These are phyloP conservation scores for Atlantisia rogersi DNA, from an alignment of 2,113 vertebrate genomes.

Conservation along the genomic window DNA sequence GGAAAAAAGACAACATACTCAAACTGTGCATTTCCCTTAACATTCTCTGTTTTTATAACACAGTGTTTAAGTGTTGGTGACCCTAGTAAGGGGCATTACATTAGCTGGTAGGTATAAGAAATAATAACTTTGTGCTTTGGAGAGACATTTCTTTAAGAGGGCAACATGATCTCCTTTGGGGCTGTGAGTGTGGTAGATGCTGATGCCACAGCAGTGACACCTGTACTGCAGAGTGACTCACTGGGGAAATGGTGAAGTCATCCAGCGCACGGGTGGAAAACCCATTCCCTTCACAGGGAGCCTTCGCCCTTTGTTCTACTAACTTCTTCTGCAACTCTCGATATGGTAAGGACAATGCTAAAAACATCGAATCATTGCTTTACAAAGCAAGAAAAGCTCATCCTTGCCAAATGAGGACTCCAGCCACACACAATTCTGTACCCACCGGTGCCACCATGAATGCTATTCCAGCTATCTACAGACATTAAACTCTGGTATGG, in stretches of 20 bases:
- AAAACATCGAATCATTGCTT: not conserved
- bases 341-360: not conserved
- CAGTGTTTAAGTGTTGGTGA: not conserved
- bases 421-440: not conserved
- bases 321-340: not conserved
- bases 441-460: not conserved
- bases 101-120: not conserved
- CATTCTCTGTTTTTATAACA: not conserved
- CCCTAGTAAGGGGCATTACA: not conserved
- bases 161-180: accelerated
- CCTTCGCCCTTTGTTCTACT: not conserved
- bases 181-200: not conserved
- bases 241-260: not conserved
- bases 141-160: not conserved
- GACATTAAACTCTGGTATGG: not conserved
- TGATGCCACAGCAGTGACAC: accelerated
- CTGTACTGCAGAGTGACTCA: not conserved
- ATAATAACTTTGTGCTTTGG: not conserved
- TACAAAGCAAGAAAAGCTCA: not conserved
- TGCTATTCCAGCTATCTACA: not conserved
- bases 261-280: not conserved
- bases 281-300: not conserved
- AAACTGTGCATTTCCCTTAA: not conserved
- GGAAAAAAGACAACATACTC: not conserved
- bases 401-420: not conserved